These are phyloP conservation scores for Anorthoa munda DNA, from an alignment of 2,888 invertebrate species.

Conservation along the genomic window DNA sequence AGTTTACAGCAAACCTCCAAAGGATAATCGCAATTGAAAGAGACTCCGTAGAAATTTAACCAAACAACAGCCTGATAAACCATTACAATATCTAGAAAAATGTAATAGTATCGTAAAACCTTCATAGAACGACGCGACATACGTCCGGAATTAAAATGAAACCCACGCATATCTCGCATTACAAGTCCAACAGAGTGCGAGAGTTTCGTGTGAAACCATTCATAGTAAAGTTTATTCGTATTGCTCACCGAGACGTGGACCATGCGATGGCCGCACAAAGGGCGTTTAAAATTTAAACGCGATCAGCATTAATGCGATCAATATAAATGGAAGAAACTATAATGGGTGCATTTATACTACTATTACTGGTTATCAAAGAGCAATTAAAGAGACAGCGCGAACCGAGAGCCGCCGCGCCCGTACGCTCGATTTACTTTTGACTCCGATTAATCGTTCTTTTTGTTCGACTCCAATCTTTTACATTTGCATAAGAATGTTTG, in stretches of 20 bases:
- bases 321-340: conserved; percentile 80
- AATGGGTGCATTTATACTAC: conserved; percentile 84
- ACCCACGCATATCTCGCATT: conserved; percentile 79
- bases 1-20: conserved; percentile 1
- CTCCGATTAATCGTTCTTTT: conserved; percentile 86
- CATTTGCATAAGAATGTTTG: conserved; percentile 87
- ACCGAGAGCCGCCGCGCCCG: conserved; percentile 77
- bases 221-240: conserved; percentile 74
- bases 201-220: conserved; percentile 73
- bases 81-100: conserved; percentile 11
- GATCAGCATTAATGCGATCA: conserved; percentile 77
- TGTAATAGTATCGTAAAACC: conserved; percentile 71
- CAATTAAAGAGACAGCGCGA: conserved; percentile 86
- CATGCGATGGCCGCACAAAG: conserved; percentile 70
- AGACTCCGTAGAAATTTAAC: neutral
- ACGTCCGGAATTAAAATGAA: conserved; percentile 77
- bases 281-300: conserved; percentile 75
- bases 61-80: neutral
- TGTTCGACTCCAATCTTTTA: conserved; percentile 82
- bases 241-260: conserved; percentile 62
- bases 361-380: conserved; percentile 86
- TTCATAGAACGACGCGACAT: conserved; percentile 73
- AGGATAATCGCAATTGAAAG: neutral
- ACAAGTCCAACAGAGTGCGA: conserved; percentile 70
- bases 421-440: conserved; percentile 85